Evolutionary conservation across 2,113 vertebrate species (phyloP).

Genomic region (Cygnus atratus): DNA sequence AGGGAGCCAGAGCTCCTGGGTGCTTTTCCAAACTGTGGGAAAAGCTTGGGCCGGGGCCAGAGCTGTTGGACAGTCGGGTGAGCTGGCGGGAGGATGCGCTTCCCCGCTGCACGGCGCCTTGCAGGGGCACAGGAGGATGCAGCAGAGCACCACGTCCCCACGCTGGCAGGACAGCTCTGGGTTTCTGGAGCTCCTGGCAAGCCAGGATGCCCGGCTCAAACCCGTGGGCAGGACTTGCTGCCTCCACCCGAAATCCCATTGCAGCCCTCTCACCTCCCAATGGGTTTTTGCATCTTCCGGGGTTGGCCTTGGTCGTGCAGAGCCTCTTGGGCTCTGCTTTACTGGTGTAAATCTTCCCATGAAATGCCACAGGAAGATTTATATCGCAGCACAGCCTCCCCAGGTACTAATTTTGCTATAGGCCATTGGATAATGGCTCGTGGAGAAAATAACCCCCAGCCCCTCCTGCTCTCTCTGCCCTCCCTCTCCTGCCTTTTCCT

Average conservation of each 20-base stretch:
- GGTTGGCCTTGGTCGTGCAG: background rate
- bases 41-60: background rate
- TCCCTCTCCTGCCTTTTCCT: background rate
- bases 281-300: background rate
- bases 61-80: background rate
- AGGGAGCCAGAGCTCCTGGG: background rate
- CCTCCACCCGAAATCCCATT: background rate
- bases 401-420: conserved; percentile 50
- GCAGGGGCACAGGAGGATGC: background rate
- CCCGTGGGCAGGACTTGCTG: background rate
- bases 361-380: conserved; percentile 75
- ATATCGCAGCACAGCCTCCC: conserved; percentile 45
- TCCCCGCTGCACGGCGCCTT: accelerated
- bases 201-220: background rate
- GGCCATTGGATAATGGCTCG: conserved; percentile 32
- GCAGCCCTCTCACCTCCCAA: background rate
- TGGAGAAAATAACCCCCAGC: background rate
- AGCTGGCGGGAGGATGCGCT: background rate
- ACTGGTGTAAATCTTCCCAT: background rate
- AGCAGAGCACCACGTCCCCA: background rate
- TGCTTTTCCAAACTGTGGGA: background rate
- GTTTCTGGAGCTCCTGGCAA: too few relatives aligned
- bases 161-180: background rate
- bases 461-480: background rate
- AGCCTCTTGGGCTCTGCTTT: background rate